Conservation (phyloP, 1,140 invertebrate species). For the Penaeus japonicus region DNA sequence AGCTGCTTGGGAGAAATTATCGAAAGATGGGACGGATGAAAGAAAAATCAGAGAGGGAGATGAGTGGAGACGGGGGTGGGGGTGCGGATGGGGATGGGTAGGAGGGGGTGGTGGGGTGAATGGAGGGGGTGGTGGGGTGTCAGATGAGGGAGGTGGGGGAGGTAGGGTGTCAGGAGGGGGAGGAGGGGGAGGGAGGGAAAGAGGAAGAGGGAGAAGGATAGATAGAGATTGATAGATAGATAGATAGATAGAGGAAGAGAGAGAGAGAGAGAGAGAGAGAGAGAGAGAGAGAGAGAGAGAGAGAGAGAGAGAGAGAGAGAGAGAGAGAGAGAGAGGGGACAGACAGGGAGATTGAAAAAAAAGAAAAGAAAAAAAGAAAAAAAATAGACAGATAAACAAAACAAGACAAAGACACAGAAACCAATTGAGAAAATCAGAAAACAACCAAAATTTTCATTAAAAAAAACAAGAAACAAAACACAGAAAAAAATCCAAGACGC, state of each 20-base stretch:
- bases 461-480: no score
- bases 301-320: not conserved
- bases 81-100: not conserved
- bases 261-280: not conserved
- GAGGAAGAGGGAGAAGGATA: not conserved
- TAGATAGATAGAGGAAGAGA: no score
- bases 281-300: not conserved
- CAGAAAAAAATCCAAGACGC: no score
- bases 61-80: not conserved
- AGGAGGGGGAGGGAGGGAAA: not conserved
- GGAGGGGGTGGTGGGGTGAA: not conserved
- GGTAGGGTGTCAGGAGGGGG: not conserved
- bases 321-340: not conserved
- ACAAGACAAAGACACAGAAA: no score
- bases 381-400: no score
- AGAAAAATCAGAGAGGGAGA: not conserved
- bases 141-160: not conserved
- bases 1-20: no score
- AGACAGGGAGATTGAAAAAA: not conserved
- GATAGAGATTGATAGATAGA: not conserved
- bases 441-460: no score
- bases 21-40: no score
- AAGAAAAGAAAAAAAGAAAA: no score
- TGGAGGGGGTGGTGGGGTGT: not conserved
- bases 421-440: no score